Evolutionary conservation across 2,797 vertebrate species (phyloP).

Genomic region (Discoglossus pictus): DNA sequence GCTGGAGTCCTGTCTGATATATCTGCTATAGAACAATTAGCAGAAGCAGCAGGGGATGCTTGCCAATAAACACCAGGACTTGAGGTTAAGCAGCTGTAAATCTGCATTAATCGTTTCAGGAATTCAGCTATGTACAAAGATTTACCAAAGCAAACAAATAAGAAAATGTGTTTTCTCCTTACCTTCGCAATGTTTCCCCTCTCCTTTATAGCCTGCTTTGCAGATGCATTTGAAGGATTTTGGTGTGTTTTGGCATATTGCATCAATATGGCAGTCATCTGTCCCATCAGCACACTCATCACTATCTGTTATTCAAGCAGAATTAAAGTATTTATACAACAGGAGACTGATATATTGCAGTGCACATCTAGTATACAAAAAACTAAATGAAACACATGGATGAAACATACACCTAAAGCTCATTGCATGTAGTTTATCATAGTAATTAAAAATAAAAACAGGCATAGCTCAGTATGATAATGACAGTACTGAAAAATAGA

Average conservation of each 20-base stretch:
- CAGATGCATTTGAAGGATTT: slow-evolving; percentile 96
- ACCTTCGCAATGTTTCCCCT: slow-evolving; percentile 93
- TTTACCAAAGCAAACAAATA: slow-evolving; percentile 63
- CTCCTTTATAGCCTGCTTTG: slow-evolving; percentile 93
- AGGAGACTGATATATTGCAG: too few species aligned
- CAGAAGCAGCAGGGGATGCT: slow-evolving; percentile 54
- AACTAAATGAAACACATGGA: too few species aligned
- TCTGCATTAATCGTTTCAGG: slow-evolving; percentile 67
- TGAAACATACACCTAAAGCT: too few species aligned
- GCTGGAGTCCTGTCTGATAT: background rate
- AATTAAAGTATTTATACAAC: too few species aligned
- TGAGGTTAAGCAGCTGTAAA: slow-evolving; percentile 57
- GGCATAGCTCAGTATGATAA: background rate
- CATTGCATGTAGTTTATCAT: too few species aligned
- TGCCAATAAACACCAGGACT: slow-evolving; percentile 54
- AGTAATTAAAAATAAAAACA: background rate
- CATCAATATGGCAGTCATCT: slow-evolving; percentile 94
- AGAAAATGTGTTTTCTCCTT: slow-evolving; percentile 55
- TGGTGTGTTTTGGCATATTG: slow-evolving; percentile 93
- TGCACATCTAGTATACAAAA: too few species aligned
- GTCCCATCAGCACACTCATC: slow-evolving; percentile 90
- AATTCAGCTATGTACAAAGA: slow-evolving; percentile 67
- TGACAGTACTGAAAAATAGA: too few species aligned
- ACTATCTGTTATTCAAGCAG: slow-evolving; percentile 72
- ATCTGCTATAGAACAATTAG: slow-evolving; percentile 54